These are phyloP conservation scores for Lethrus apterus DNA, from an alignment of 1,140 invertebrate species.

Conservation along the genomic window DNA sequence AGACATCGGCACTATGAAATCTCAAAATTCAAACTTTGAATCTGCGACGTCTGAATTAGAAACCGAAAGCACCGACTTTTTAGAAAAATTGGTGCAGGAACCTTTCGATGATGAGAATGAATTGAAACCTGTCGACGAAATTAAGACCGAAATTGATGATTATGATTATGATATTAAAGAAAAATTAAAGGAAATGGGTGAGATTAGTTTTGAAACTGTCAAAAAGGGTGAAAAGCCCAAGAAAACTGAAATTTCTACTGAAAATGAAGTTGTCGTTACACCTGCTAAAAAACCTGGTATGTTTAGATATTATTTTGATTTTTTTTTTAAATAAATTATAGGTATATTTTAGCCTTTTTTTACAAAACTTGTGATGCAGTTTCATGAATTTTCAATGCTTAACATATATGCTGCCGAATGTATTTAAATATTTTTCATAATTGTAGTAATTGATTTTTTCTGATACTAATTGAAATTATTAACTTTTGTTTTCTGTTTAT, in stretches of 20 bases:
- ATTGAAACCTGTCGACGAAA: conserved; percentile 5
- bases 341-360: no score
- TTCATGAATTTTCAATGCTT: no score
- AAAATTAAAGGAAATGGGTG: conserved; percentile 52
- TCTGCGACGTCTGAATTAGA: conserved; percentile 14
- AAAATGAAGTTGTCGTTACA: conserved; percentile 37
- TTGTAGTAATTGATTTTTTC: no score
- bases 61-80: conserved; percentile 21
- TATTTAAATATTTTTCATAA: no score
- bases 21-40: conserved; percentile 2
- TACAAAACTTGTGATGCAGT: no score
- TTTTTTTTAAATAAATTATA: no score
- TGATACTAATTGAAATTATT: conserved; percentile 17
- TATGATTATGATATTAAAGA: conserved; percentile 46
- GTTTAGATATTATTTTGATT: no score
- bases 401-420: no score
- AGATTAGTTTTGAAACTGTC: conserved; percentile 43
- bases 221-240: conserved; percentile 39
- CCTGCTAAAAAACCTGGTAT: conserved; percentile 34
- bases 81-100: conserved; percentile 31
- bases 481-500: conserved; percentile 19
- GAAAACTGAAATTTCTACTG: conserved; percentile 27
- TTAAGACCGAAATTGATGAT: conserved; percentile 23
- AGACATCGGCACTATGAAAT: conserved; percentile 22
- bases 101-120: conserved; percentile 13